Conservation (phyloP, 2,888 invertebrate genomes). For the Lasioglossum lativentre region DNA sequence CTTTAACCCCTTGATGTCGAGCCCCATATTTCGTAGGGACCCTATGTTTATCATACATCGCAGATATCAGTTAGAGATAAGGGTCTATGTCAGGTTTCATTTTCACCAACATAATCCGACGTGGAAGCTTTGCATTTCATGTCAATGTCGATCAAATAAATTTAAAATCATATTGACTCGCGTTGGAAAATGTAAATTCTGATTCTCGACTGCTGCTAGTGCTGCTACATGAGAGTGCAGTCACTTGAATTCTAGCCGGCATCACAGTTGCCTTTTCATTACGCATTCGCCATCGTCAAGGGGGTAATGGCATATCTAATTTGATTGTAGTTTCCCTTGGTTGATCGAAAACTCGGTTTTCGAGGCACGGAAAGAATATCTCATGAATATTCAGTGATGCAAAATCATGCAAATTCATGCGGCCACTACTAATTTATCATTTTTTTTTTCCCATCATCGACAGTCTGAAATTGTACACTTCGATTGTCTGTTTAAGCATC, state of each 20-base stretch:
- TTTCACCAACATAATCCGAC: background rate
- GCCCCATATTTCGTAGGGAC: background rate
- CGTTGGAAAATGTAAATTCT: background rate
- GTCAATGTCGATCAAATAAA: background rate
- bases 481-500: background rate
- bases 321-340: constrained; percentile 31
- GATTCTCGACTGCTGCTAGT: background rate
- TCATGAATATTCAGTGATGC: constrained; percentile 55
- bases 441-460: background rate
- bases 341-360: constrained; percentile 17
- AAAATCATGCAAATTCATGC: constrained; percentile 25
- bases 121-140: background rate
- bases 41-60: background rate
- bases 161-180: background rate
- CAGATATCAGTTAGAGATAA: background rate
- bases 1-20: background rate
- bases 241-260: background rate
- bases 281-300: background rate
- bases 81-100: background rate
- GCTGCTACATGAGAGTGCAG: background rate
- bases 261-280: background rate
- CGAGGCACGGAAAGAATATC: constrained; percentile 38
- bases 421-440: constrained; percentile 15
- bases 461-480: background rate
- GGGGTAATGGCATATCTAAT: constrained; percentile 22